These are phyloP conservation scores for Congeria kusceri DNA, from an alignment of 2,888 invertebrate species.

Conservation along the genomic window DNA sequence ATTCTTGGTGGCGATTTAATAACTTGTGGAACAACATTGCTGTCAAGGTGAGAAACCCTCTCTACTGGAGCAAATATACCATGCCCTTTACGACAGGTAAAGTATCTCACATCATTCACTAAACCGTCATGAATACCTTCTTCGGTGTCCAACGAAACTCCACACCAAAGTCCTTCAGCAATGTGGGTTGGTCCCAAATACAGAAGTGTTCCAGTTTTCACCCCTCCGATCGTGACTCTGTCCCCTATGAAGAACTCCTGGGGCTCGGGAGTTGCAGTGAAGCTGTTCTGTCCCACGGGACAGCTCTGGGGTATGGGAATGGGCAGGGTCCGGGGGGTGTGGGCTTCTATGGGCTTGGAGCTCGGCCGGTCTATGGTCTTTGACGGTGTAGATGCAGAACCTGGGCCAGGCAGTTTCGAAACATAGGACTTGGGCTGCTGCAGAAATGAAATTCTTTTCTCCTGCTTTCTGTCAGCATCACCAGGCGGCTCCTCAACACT, in stretches of 20 bases:
- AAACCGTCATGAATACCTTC: constrained; percentile 89
- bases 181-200: constrained; percentile 88
- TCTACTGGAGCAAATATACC: constrained; percentile 89
- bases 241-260: constrained; percentile 83
- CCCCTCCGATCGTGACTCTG: constrained; percentile 85
- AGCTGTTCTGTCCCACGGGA: constrained; percentile 20
- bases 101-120: constrained; percentile 88
- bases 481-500: constrained; percentile 20
- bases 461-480: constrained; percentile 39
- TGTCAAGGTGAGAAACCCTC: constrained; percentile 86
- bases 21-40: constrained; percentile 30
- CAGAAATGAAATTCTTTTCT: constrained; percentile 73
- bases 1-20: constrained; percentile 46
- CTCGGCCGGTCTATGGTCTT: not conserved
- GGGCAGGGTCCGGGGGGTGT: constrained; percentile 50
- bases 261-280: constrained; percentile 36
- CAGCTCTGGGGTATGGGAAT: constrained; percentile 49
- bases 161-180: constrained; percentile 89
- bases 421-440: constrained; percentile 59
- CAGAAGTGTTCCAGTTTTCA: constrained; percentile 87
- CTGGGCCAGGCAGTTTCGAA: constrained; percentile 35
- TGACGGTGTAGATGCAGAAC: constrained; percentile 16
- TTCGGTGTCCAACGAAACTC: constrained; percentile 88
- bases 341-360: constrained; percentile 23
- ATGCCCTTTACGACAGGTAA: constrained; percentile 87